Conservation (phyloP, 2,888 invertebrate genomes). For the Cartodere bifasciata region DNA sequence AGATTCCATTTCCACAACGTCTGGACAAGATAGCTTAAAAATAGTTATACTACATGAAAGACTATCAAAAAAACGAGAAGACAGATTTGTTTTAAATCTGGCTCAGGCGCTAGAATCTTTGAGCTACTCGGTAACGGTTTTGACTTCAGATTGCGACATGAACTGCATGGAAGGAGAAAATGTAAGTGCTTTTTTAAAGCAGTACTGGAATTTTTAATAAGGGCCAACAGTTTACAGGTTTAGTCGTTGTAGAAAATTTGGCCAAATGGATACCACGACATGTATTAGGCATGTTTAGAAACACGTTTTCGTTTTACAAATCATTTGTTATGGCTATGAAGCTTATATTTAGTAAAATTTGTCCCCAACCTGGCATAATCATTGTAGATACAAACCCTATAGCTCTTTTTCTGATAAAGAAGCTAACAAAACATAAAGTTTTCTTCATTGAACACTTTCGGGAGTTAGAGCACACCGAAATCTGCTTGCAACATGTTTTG, state of each 20-base stretch:
- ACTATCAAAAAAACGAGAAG: conserved; percentile 23
- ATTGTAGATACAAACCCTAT: conserved; percentile 25
- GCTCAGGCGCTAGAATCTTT: conserved; percentile 23
- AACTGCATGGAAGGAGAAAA: conserved; percentile 24
- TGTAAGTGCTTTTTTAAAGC: conserved; percentile 18
- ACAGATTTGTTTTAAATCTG: conserved; percentile 27
- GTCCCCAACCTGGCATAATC: conserved; percentile 23
- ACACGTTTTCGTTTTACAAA: conserved; percentile 17
- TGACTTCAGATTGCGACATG: conserved; percentile 23
- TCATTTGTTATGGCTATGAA: conserved; percentile 24
- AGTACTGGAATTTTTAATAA: background rate
- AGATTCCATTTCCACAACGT: conserved; percentile 5
- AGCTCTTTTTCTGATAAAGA: conserved; percentile 24
- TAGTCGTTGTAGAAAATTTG: conserved; percentile 20
- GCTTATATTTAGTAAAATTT: conserved; percentile 23
- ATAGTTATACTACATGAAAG: conserved; percentile 28
- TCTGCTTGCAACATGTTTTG: conserved; percentile 21
- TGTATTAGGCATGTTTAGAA: conserved; percentile 20
- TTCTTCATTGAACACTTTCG: conserved; percentile 25
- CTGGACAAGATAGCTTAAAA: conserved; percentile 12
- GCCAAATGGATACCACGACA: conserved; percentile 28
- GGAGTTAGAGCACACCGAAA: conserved; percentile 17
- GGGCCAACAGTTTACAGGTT: conserved; percentile 19
- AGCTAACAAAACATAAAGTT: conserved; percentile 23
- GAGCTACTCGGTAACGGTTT: conserved; percentile 26